A percentile compares a stretch with the other conserved stretches of the same genome.
phyloP scores from a whole-genome alignment of 2,113 vertebrate genomes.

The Addax nasomaculatus region DNA sequence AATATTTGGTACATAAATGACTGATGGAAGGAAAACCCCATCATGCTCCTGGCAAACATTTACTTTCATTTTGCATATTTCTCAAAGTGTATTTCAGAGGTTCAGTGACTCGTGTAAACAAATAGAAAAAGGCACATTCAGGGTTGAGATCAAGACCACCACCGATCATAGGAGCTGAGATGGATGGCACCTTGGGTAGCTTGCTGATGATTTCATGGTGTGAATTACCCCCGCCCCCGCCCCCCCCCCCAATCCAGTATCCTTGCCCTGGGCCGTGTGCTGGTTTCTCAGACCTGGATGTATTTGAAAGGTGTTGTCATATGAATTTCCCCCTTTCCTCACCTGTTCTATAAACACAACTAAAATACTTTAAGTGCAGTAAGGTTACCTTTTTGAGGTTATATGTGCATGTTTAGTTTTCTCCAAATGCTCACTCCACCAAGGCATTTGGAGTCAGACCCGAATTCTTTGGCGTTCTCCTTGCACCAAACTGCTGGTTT shows the following conservation, averaged over 20 bases:
- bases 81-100: background rate
- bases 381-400: background rate
- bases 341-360: background rate
- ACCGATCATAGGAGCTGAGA: fast-evolving
- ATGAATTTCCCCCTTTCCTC: background rate
- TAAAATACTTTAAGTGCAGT: background rate
- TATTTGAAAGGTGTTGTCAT: background rate
- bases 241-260: fast-evolving
- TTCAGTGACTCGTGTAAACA: background rate
- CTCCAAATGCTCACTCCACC: background rate
- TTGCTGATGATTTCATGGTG: background rate
- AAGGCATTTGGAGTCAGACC: background rate
- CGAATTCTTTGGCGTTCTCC: fast-evolving
- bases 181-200: fast-evolving
- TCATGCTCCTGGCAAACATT: background rate
- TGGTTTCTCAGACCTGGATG: background rate
- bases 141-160: background rate
- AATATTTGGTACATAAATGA: background rate
- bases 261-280: fast-evolving
- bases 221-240: fast-evolving
- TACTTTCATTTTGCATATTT: background rate
- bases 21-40: background rate
- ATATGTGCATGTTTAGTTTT: background rate
- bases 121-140: background rate
- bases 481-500: background rate